Evolutionary conservation across 1,140 invertebrate species (phyloP), one percentile per base, ranked within the genome.

Genomic region (Eupeodes corollae): DNA sequence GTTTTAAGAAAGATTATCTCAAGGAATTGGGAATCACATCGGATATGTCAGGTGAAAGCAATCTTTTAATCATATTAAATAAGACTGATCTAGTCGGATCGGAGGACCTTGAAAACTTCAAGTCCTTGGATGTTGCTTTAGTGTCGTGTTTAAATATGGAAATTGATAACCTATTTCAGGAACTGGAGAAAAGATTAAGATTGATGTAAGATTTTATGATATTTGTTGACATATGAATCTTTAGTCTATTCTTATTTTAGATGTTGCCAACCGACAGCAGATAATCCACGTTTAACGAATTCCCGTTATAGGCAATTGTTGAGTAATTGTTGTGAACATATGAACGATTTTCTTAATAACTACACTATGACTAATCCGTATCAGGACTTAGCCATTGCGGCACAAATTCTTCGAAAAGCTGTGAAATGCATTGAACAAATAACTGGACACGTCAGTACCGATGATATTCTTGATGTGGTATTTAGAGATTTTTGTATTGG

Each of bases 401-500:
- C 83, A 10, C 74, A 88, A 54, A 66, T 81, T 61, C 69, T 91
- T 43, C 72, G 82, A 50, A 68, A 73, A 56, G 78, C 82, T 1
- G 64, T 83, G 38, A 69, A 74, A 55, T 75, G 81, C 61, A 62
- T 91, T 35, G 85, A 84, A 19, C 79, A 79, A 62, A 80, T 92
- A 48, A 86, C 85, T 21, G 88, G 88, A 1, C 73, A 78, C 58
- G 75, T 89, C 45, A 79, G 75, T 39, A 79, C 80, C 6, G 84
- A 90, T 67, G 76, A 91, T 53, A 78, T 91, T 57, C 70, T 91
- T 33, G 83, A 91, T 75, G 75, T 88, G 37, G 83, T 92, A 53
- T 91, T 92, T 63, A 79, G 73, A 69, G 79, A 86, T 49, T 91
- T 89, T 77, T 92, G 89, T 73, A 88, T 92, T 67, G 88, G 88